phyloP scores from a whole-genome alignment of 1,140 invertebrate genomes.

The Drosophila seguyi region DNA sequence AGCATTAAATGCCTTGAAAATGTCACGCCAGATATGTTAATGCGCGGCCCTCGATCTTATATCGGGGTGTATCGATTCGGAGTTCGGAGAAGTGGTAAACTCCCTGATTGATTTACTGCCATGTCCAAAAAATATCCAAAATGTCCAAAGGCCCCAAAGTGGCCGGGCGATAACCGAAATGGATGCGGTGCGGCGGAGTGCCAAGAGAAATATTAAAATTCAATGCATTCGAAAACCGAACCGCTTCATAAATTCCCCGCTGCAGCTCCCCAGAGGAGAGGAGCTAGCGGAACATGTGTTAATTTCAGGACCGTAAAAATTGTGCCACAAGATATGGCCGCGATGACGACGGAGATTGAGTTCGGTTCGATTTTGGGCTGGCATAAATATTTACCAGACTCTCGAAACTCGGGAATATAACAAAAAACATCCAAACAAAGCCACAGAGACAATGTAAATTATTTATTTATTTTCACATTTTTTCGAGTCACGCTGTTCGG shows the following conservation, averaged over 20 bases:
- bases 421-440: slow-evolving; percentile 62
- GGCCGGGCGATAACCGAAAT: slow-evolving; percentile 51
- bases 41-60: slow-evolving; percentile 3
- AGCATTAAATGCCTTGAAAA: slow-evolving; percentile 11
- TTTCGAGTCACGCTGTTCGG: slow-evolving; percentile 41
- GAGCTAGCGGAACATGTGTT: slow-evolving; percentile 64
- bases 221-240: slow-evolving; percentile 21
- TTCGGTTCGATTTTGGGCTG: slow-evolving; percentile 22
- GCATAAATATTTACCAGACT: slow-evolving; percentile 69
- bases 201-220: slow-evolving; percentile 52
- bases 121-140: slow-evolving; percentile 12
- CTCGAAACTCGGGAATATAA: slow-evolving; percentile 68
- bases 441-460: slow-evolving; percentile 57
- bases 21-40: slow-evolving; percentile 21
- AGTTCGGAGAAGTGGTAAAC: slow-evolving; percentile 22
- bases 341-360: slow-evolving; percentile 39
- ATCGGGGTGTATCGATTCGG: slow-evolving; percentile 1
- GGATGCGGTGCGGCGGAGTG: slow-evolving; percentile 42
- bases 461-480: slow-evolving; percentile 62
- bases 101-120: slow-evolving; percentile 66
- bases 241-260: slow-evolving; percentile 33
- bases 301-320: slow-evolving; percentile 66
- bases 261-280: slow-evolving; percentile 37
- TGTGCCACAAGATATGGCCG: slow-evolving; percentile 48
- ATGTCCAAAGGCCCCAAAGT: slow-evolving; percentile 30